Evolutionary conservation across 2,888 invertebrate species (phyloP), one percentile per base, ranked within the genome.

Genomic region (Pandemis corylana): DNA sequence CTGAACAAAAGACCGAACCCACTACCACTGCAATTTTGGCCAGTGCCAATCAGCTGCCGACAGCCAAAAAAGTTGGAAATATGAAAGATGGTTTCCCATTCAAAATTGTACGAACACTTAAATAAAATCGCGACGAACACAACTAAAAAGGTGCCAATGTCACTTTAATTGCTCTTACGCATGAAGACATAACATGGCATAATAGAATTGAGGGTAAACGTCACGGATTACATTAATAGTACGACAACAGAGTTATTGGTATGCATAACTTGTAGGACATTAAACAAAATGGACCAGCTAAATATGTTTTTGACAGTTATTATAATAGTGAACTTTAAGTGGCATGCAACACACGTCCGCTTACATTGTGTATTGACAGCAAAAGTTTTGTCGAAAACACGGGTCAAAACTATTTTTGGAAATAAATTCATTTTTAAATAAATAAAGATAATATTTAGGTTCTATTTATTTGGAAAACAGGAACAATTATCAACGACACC

Each of bases 131-230:
- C 4, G 28, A 36, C 28, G 46, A 10, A 28, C 69, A 53, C 15
- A 10, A 42, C 9, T 12, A 66, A 42, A 74, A 66, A 53, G 46
- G 66, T 63, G 63, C 71, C 75, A 75, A 66, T 71, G 75, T 28
- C 67, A 63, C 70, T 63, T 53, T 67, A 71, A 75, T 71, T 70
- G 67, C 75, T 62, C 53, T 63, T 71, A 61, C 56, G 62, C 53
- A 71, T 75, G 67, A 53, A 20, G 12, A 2, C 20, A 59, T 62
- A 46, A 56, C 41, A 36, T 78, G 76, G 76, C 70, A 72, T 78
- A 78, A 82, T 65, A 71, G 68, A 76, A 77, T 77, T 76, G 76
- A 79, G 82, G 79, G 80, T 78, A 79, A 36, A 36, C 28, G 4
- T 36, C 2, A 71, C 71, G 69, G 78, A 77, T 80, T 80, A 77